phyloP scores from a whole-genome alignment of 2,113 vertebrate genomes.

The Anseranas semipalmata region DNA sequence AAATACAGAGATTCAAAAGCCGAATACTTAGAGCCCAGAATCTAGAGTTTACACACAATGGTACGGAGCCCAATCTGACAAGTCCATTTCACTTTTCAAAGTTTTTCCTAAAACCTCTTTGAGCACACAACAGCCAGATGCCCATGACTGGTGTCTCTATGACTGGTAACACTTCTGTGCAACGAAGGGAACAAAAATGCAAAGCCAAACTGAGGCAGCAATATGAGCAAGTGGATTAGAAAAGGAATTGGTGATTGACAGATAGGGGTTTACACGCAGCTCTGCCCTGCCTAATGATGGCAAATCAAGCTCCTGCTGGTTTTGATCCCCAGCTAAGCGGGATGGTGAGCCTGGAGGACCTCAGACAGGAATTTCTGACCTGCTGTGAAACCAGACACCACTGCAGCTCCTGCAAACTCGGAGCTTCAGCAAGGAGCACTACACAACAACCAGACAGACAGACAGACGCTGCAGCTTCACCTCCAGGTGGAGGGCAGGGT shows the following conservation, averaged over 20 bases:
- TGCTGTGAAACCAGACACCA: slow-evolving; percentile 13
- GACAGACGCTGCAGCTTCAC: background rate
- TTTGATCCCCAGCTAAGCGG: background rate
- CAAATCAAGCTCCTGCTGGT: slow-evolving; percentile 12
- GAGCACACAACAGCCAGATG: background rate
- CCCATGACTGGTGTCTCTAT: background rate
- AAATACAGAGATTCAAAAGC: background rate
- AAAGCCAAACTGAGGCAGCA: background rate
- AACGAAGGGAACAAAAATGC: background rate
- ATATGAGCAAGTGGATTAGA: slow-evolving; percentile 12
- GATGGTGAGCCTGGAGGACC: background rate
- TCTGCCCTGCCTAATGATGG: slow-evolving; percentile 1
- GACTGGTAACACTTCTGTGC: background rate
- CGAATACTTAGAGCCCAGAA: background rate
- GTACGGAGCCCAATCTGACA: background rate
- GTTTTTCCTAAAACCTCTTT: background rate
- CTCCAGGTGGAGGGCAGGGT: background rate
- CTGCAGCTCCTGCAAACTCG: background rate
- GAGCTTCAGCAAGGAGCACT: background rate
- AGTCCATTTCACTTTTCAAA: background rate
- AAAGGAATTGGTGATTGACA: background rate
- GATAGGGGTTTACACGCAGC: background rate
- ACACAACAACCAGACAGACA: background rate
- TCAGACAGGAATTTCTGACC: background rate
- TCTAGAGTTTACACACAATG: background rate